Percentiles rank a stretch among this genome's conserved stretches.
phyloP scores from a whole-genome alignment of 2,797 vertebrate genomes.

The Coregonus sp. region DNA sequence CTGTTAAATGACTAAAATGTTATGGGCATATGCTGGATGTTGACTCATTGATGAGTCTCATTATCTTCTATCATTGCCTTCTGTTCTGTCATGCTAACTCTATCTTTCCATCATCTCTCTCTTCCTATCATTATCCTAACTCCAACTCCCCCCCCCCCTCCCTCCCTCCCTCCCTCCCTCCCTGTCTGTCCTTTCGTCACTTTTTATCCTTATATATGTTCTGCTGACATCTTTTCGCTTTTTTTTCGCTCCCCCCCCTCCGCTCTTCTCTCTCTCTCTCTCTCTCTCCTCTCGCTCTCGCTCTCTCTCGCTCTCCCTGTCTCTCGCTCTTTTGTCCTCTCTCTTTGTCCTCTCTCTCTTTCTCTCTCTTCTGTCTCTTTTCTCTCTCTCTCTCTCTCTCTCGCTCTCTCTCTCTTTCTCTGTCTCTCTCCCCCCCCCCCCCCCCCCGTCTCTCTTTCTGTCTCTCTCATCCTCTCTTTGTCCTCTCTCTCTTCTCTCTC shows the following conservation, averaged over 20 bases:
- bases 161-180: neutral
- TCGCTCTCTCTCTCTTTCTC: too few relatives aligned
- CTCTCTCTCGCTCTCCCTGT: neutral
- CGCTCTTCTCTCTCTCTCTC: neutral
- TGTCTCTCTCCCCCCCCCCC: neutral
- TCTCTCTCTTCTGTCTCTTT: neutral
- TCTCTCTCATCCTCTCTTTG: neutral
- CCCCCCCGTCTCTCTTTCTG: too few relatives aligned
- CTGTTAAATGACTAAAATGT: too few relatives aligned
- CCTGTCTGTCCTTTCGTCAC: neutral
- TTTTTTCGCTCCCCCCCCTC: too few relatives aligned
- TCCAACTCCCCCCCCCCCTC: too few relatives aligned
- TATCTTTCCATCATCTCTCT: neutral
- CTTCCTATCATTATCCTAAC: neutral
- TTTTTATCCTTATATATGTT: neutral
- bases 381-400: neutral
- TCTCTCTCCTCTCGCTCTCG: neutral
- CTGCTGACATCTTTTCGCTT: neutral
- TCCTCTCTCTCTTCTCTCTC: neutral
- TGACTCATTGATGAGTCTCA: neutral
- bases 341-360: too few relatives aligned
- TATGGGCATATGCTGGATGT: neutral
- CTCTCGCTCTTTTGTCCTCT: too few relatives aligned
- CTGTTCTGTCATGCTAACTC: neutral
- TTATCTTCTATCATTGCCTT: conserved; percentile 5